Evolutionary conservation across 2,797 vertebrate genomes (phyloP).

Genomic region (Acropternis orthonyx): DNA sequence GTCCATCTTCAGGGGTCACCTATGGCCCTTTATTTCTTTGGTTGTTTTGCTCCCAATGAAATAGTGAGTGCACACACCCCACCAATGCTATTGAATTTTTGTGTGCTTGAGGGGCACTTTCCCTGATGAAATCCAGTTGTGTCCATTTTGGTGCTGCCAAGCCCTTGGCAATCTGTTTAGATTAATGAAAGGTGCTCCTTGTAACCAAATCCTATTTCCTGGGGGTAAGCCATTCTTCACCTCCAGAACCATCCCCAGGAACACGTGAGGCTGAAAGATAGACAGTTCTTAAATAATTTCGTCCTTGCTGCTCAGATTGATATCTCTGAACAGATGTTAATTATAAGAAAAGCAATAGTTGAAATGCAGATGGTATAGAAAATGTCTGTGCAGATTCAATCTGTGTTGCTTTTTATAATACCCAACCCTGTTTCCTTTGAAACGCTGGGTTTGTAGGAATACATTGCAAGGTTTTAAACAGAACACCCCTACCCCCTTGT

Average conservation of each 20-base stretch:
- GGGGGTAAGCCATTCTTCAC: slow-evolving; percentile 36
- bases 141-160: slow-evolving; percentile 56
- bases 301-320: slow-evolving; percentile 49
- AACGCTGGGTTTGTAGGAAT: slow-evolving; percentile 7
- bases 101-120: slow-evolving; percentile 30
- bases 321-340: slow-evolving; percentile 72
- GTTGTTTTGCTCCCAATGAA: background rate
- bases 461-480: slow-evolving; percentile 42
- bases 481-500: slow-evolving; percentile 79
- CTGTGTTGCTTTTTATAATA: slow-evolving; percentile 18
- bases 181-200: slow-evolving; percentile 77
- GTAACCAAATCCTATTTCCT: slow-evolving; percentile 74
- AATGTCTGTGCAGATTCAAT: slow-evolving; percentile 51
- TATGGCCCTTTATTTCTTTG: slow-evolving; percentile 7
- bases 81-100: slow-evolving; percentile 15
- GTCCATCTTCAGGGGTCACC: slow-evolving; percentile 1
- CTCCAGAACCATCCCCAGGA: slow-evolving; percentile 56
- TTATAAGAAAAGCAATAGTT: slow-evolving; percentile 61
- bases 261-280: slow-evolving; percentile 41
- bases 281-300: slow-evolving; percentile 48
- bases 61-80: background rate
- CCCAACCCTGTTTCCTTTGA: background rate
- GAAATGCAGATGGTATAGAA: slow-evolving; percentile 60
- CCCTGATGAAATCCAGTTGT: slow-evolving; percentile 76
- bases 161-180: slow-evolving; percentile 68